Base-by-base conservation (phyloP, 2,888 invertebrate species). In the Diogma glabrata region DNA sequence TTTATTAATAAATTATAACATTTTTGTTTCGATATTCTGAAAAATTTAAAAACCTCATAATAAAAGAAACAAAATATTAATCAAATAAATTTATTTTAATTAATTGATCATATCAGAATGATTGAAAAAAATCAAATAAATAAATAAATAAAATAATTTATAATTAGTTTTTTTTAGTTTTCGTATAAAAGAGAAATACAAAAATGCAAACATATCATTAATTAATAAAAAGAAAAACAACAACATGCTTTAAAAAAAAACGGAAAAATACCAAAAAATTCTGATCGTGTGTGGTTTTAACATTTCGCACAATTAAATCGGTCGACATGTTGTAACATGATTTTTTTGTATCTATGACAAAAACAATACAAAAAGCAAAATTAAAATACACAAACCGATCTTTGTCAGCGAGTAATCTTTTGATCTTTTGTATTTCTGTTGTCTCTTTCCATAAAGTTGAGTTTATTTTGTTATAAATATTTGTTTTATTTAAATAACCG, bases 231-330 rank as follows among this genome's bases (percentile, higher is more conserved):
- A 36, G n/a, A 36, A n/a, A 36, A 36, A 43, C 14, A 5, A 43
- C 20, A 43, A 22, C 23, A 20, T 14, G n/a, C 28, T 12, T 23
- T 14, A 22, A 43, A 38, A 38, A 19, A 38, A 43, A 43, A 43
- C 14, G 10, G 10, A n/a, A 43, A 20, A 20, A 22, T n/a, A 22
- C 43, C 20, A 43, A 43, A 23, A 22, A 22, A 43, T 43, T 14
- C 5, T 43, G 43, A 43, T 43, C 43, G 43, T 43, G 43, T 43
- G 43, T 43, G 43, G 43, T 43, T 43, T 43, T n/a, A 43, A 43
- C 43, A 43, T 43, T 43, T 43, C 43, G 43, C 43, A 43, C 43
- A 43, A 43, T 43, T 43, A 43, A 43, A 43, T 43, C 23, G 43
- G 22, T 43, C 23, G 43, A 43, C 43, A 43, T 43, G n/a, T 43